Base-by-base conservation (phyloP, 2,888 invertebrate species). In the Lampropteryx suffumata region DNA sequence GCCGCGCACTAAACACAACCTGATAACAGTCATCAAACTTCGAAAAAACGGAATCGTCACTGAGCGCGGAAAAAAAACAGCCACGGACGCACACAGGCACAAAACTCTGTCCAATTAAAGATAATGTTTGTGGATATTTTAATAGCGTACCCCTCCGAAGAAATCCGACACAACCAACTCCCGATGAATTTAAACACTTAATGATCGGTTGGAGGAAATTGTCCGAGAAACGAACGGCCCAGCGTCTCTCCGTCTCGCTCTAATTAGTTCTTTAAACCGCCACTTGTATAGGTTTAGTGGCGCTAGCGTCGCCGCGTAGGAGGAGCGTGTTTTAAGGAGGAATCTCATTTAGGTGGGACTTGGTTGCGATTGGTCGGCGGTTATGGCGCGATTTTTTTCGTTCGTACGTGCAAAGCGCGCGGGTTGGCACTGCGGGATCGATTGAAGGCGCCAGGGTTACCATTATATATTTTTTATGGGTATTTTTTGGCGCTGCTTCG, bases 81-180 rank as follows among this genome's bases (percentile, higher is more conserved):
- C 71, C 72, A 61, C 64, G 54, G 49, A 86, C 87, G 79, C 89
- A 88, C 90, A 90, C 90, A 81, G 72, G 80, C 87, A 86, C 89
- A 87, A 84, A 88, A 81, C 76, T 80, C 85, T 81, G 87, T 83
- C 88, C 90, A 90, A 90, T 90, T 90, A 90, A 87, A 88, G 88
- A 81, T 90, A 90, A 90, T 90, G 88, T 88, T 88, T 88, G 88
- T 86, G 82, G 88, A 89, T 87, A 88, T 90, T 90, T 89, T 90
- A 90, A 90, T 90, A 88, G 85, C 83, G 85, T 80, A 79, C 87
- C 90, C 90, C 89, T 85, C 87, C 85, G 86, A 76, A 69, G 89
- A 86, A 89, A 90, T 73, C 82, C 87, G 90, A 90, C 90, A 90
- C 90, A 90, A 89, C 90, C 90, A 89, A 85, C 90, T 86, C 87